Evolutionary conservation across 2,888 invertebrate species (phyloP), one percentile per base, ranked within the genome.

Genomic region (Sinhomidia bicolor): DNA sequence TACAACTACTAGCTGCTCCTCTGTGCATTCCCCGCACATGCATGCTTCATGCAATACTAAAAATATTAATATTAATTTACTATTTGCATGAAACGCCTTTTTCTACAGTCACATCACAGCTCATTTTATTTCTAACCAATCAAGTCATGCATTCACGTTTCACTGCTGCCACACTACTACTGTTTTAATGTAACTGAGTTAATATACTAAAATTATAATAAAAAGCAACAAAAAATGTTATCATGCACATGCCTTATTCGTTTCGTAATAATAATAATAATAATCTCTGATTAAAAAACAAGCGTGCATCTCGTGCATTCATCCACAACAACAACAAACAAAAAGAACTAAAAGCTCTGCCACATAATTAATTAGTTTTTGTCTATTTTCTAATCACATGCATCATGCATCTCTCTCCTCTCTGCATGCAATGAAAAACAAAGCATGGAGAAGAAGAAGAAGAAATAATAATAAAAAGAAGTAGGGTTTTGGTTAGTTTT

Each of bases 221-320:
- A 44, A 14, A 74, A 74, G 71, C 71, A 76, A 54, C 76, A 76
- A 29, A 29, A 74, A 76, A 51, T 12, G 23, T 76, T 76, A 74
- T 76, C 76, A 54, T 76, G 76, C 51, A 47, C 76, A 51, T 76
- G 32, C 76, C 47, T 51, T 12, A 2, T 44, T 36, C 76, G 10
- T 76, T 74, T 32, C 29, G 23, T 36, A 71, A 41, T 36, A 36
- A 36, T 36, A 36, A 36, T 36, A 36, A 36, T 36, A 36, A 5
- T 36, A 5, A 36, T 54, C 17, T 17, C 12, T 74, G 26, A 74
- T 51, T 51, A n/a, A 54, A 68, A 65, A 76, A 76, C 76, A 76
- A 76, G 76, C 76, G 54, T 76, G 76, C 54, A 76, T 54, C 10
- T 65, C 6, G 47, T 51, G 76, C 51, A 54, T 51, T 76, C 76